phyloP scores from a whole-genome alignment of 2,888 invertebrate genomes.

The Heliconius cydno region DNA sequence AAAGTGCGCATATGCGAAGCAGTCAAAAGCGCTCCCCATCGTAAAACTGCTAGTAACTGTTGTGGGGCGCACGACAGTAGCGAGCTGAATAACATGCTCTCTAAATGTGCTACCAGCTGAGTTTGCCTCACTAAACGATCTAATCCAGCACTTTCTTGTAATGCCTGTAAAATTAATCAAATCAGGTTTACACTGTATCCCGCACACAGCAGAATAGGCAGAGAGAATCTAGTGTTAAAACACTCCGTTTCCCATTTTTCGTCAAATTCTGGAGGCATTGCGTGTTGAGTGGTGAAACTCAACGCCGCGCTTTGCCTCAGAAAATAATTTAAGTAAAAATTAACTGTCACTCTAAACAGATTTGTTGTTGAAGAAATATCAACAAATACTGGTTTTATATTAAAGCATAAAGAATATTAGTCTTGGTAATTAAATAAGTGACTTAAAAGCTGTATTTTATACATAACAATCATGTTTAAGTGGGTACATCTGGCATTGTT shows the following conservation, averaged over 20 bases:
- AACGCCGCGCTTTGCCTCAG: too few relatives aligned
- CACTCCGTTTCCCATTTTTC: too few relatives aligned
- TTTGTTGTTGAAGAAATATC: neutral
- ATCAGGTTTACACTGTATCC: too few relatives aligned
- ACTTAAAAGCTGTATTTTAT: too few relatives aligned
- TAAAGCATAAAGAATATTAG: neutral
- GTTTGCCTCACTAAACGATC: conserved; percentile 92
- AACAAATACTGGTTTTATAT: neutral
- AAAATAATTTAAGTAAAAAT: too few relatives aligned
- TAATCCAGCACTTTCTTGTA: conserved; percentile 90
- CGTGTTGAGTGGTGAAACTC: too few relatives aligned
- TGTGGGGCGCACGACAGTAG: conserved; percentile 86
- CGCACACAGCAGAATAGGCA: too few relatives aligned
- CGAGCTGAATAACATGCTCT: conserved; percentile 92
- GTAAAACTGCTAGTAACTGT: conserved; percentile 85
- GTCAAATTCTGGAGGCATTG: too few relatives aligned
- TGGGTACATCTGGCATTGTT: neutral
- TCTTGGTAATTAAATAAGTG: neutral
- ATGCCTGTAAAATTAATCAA: conserved; percentile 77
- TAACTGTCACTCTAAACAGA: too few relatives aligned
- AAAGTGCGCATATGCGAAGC: conserved; percentile 89
- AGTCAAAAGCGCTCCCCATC: conserved; percentile 89
- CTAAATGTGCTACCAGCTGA: conserved; percentile 91
- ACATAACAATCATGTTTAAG: neutral
- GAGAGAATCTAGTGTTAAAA: too few relatives aligned